Evolutionary conservation across 2,888 invertebrate genomes (phyloP).

Genomic region (Chironomus tentans): DNA sequence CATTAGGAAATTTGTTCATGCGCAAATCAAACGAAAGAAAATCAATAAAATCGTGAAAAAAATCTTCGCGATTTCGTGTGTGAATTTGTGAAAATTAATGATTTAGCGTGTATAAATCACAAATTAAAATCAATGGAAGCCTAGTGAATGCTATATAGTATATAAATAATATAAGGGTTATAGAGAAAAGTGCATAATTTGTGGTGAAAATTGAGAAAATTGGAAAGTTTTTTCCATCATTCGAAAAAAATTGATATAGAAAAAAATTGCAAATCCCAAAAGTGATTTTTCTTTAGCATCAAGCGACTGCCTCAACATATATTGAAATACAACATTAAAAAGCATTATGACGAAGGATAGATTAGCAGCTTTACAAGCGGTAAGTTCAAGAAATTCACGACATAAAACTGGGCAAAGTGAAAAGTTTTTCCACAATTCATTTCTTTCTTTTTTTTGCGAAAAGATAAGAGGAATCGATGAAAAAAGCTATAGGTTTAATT

Average conservation of each 20-base stretch:
- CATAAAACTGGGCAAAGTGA: not conserved
- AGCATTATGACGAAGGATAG: slow-evolving; percentile 89
- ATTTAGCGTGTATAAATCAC: slow-evolving; percentile 18
- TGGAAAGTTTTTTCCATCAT: slow-evolving; percentile 2
- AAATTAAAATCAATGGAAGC: slow-evolving; percentile 13
- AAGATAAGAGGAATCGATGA: not conserved
- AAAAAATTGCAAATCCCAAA: not conserved
- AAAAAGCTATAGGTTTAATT: not conserved
- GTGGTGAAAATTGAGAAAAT: not conserved
- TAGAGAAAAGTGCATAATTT: not conserved
- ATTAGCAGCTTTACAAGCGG: slow-evolving; percentile 93
- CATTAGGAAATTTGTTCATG: slow-evolving; percentile 2
- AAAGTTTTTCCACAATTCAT: not conserved
- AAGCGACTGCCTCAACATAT: slow-evolving; percentile 16
- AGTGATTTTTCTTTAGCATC: slow-evolving; percentile 4
- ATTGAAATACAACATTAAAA: slow-evolving; percentile 1
- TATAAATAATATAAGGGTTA: slow-evolving; percentile 12
- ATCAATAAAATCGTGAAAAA: slow-evolving; percentile 10
- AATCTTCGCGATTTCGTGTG: slow-evolving; percentile 4
- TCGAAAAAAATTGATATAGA: not conserved
- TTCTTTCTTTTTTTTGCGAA: too few species aligned
- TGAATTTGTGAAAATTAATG: slow-evolving; percentile 17
- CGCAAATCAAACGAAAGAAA: slow-evolving; percentile 7
- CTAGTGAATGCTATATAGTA: slow-evolving; percentile 15
- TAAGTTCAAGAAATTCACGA: slow-evolving; percentile 44